Evolutionary conservation across 1,140 invertebrate species (phyloP).

Genomic region (Venustaconcha ellipsiformis): DNA sequence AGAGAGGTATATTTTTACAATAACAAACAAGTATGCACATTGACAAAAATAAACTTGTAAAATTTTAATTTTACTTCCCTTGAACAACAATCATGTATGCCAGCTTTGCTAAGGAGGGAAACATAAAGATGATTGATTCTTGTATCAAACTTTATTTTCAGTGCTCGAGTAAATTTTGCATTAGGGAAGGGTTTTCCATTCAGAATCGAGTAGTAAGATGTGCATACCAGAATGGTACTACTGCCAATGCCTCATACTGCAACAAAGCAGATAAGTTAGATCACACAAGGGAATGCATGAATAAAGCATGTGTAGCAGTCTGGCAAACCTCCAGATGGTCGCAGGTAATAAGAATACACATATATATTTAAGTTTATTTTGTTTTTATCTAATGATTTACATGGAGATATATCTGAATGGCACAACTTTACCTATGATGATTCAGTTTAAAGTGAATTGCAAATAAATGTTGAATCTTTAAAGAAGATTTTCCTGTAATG

Average conservation of each 20-base stretch:
- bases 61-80: too few species aligned
- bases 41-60: too few species aligned
- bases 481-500: too few species aligned
- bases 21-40: too few species aligned
- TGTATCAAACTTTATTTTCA: neutral
- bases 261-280: constrained; percentile 3
- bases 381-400: too few species aligned
- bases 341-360: constrained; percentile 22
- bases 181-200: constrained; percentile 25
- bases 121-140: neutral
- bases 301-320: constrained; percentile 33
- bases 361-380: neutral
- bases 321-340: constrained; percentile 46
- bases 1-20: too few species aligned
- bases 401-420: too few species aligned
- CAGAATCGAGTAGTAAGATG: constrained; percentile 21
- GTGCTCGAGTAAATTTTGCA: constrained; percentile 24
- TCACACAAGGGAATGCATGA: constrained; percentile 32
- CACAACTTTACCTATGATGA: too few species aligned
- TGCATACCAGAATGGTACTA: constrained; percentile 11
- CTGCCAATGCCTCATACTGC: constrained; percentile 9
- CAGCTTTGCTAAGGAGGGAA: too few species aligned
- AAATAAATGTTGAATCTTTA: too few species aligned
- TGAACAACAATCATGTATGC: too few species aligned
- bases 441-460: too few species aligned